phyloP scores from a whole-genome alignment of 1,140 invertebrate species.

The Ips typographus region DNA sequence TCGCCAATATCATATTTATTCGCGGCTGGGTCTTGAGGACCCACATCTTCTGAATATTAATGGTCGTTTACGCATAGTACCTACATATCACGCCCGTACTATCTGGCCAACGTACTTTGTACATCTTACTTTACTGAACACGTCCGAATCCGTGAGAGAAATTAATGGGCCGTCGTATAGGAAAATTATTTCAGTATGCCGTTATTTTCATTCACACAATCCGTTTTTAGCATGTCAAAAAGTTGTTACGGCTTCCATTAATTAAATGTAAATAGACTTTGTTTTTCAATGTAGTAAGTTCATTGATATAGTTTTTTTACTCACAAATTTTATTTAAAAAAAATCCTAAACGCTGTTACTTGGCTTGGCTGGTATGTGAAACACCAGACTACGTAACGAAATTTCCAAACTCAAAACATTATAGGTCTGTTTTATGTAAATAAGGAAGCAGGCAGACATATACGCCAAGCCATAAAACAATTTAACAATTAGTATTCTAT shows the following conservation, averaged over 20 bases:
- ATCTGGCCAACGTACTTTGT: conserved; percentile 38
- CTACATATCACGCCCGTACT: conserved; percentile 36
- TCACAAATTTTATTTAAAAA: too few species aligned
- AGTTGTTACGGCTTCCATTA: neutral
- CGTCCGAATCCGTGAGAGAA: conserved; percentile 39
- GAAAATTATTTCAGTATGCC: conserved; percentile 31
- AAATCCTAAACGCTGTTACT: too few species aligned
- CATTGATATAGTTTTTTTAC: too few species aligned
- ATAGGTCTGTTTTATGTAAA: conserved; percentile 34
- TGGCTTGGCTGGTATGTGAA: neutral
- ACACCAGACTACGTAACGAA: conserved; percentile 8
- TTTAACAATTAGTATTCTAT: conserved; percentile 39
- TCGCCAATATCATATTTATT: conserved; percentile 34
- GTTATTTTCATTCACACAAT: conserved; percentile 35
- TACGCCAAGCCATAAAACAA: conserved; percentile 36
- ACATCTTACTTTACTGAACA: conserved; percentile 39
- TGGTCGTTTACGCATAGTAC: conserved; percentile 32
- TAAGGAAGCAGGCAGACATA: conserved; percentile 29
- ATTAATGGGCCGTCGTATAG: conserved; percentile 27
- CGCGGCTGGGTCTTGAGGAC: conserved; percentile 15
- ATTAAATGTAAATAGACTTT: too few species aligned
- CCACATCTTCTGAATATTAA: conserved; percentile 32
- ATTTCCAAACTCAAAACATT: conserved; percentile 33
- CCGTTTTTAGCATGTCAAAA: conserved; percentile 34
- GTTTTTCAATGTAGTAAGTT: too few species aligned